These are phyloP conservation scores for Globicephala melas DNA, from an alignment of 2,113 vertebrate genomes.

Conservation along the genomic window DNA sequence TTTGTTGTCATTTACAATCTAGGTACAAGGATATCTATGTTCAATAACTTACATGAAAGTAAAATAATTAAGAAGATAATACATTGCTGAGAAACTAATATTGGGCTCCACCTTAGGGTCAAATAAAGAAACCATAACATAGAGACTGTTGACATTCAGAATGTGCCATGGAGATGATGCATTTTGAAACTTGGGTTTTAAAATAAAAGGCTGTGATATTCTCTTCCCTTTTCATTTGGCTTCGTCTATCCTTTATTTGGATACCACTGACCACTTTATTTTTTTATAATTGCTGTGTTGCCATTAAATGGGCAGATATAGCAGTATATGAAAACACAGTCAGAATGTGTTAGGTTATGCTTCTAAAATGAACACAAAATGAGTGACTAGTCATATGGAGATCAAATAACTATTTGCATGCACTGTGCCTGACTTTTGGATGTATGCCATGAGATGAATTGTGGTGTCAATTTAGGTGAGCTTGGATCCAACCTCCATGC, in stretches of 20 bases:
- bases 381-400: neutral
- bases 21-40: neutral
- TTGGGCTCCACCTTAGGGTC: neutral
- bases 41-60: neutral
- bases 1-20: neutral
- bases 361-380: conserved; percentile 19
- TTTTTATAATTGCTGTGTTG: neutral
- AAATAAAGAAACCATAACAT: neutral
- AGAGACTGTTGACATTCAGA: neutral
- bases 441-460: neutral
- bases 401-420: neutral
- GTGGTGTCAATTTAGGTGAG: neutral
- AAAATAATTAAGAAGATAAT: conserved; percentile 37
- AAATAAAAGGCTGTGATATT: neutral
- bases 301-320: neutral
- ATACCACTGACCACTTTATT: neutral
- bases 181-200: neutral
- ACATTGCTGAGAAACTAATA: neutral
- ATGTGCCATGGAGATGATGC: neutral
- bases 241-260: neutral
- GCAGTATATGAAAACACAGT: neutral
- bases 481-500: neutral
- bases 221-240: neutral
- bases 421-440: neutral
- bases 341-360: neutral